These are phyloP conservation scores for Alcis repandata DNA, from an alignment of 2,888 invertebrate genomes.

Conservation along the genomic window DNA sequence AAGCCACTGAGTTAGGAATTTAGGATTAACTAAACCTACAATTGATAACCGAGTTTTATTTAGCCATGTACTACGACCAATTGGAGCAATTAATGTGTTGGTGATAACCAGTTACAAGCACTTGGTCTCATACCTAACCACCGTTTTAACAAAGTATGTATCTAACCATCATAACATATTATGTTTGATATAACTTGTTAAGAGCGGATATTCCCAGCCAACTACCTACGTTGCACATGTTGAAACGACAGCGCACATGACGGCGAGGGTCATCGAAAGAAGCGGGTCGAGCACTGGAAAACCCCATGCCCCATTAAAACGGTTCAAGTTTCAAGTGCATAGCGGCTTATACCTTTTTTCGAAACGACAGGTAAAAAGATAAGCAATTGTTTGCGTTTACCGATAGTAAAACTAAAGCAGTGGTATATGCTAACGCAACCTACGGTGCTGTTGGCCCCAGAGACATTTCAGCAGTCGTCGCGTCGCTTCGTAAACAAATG, in stretches of 20 bases:
- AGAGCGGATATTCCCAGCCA: slow-evolving; percentile 25
- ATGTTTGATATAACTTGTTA: slow-evolving; percentile 25
- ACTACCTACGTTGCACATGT: slow-evolving; percentile 37
- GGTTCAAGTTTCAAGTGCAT: slow-evolving; percentile 49
- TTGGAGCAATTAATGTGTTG: neutral
- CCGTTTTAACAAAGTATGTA: neutral
- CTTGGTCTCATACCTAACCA: neutral
- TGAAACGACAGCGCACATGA: slow-evolving; percentile 37
- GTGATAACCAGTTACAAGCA: neutral
- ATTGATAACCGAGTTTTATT: neutral
- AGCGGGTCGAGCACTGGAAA: slow-evolving; percentile 66
- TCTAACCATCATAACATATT: slow-evolving; percentile 8
- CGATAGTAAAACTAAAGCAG: neutral
- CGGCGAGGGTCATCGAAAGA: slow-evolving; percentile 55
- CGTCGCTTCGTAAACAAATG: neutral
- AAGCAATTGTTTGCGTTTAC: slow-evolving; percentile 10
- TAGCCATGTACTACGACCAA: neutral
- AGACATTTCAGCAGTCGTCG: neutral
- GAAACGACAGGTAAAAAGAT: slow-evolving; percentile 21
- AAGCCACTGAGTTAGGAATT: too few species aligned
- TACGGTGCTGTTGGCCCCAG: neutral
- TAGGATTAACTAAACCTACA: neutral
- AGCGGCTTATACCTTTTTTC: slow-evolving; percentile 40
- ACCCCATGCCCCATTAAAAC: slow-evolving; percentile 59
- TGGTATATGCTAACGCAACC: neutral